Percentiles rank a stretch among this genome's conserved stretches.
Evolutionary conservation across 2,888 invertebrate genomes (phyloP).

Genomic region (Drosophila tanythrix): DNA sequence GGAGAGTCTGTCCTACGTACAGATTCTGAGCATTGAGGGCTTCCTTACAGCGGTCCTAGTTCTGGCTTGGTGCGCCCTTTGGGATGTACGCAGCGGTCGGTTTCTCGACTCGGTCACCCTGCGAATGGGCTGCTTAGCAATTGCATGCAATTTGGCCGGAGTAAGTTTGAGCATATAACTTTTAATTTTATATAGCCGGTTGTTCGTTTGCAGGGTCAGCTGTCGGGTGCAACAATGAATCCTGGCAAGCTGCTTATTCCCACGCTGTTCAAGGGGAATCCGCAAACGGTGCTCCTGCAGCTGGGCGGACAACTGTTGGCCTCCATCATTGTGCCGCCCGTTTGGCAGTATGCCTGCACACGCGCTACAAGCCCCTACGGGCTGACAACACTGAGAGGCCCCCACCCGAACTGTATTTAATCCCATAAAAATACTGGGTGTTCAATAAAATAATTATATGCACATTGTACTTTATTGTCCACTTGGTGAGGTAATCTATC

Average conservation of each 20-base stretch:
- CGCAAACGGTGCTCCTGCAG: conserved; percentile 88
- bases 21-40: conserved; percentile 53
- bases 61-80: conserved; percentile 68
- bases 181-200: not conserved
- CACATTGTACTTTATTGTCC: not conserved
- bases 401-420: conserved; percentile 17
- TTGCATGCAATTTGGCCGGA: conserved; percentile 56
- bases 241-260: conserved; percentile 89
- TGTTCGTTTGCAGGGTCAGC: conserved; percentile 33
- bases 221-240: conserved; percentile 89
- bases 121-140: conserved; percentile 61
- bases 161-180: conserved; percentile 41
- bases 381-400: conserved; percentile 1
- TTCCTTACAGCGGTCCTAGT: conserved; percentile 53
- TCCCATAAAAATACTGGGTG: conserved; percentile 12
- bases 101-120: conserved; percentile 65
- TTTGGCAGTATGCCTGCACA: conserved; percentile 80
- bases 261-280: conserved; percentile 88
- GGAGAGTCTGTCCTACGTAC: conserved; percentile 30
- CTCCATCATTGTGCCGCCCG: conserved; percentile 80
- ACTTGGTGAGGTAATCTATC: not conserved
- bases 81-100: conserved; percentile 65
- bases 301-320: conserved; percentile 87
- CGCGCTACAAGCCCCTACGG: conserved; percentile 18
- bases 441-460: conserved; percentile 2